Base-by-base conservation (phyloP, 1,140 invertebrate species). In the Hyles vespertilio region DNA sequence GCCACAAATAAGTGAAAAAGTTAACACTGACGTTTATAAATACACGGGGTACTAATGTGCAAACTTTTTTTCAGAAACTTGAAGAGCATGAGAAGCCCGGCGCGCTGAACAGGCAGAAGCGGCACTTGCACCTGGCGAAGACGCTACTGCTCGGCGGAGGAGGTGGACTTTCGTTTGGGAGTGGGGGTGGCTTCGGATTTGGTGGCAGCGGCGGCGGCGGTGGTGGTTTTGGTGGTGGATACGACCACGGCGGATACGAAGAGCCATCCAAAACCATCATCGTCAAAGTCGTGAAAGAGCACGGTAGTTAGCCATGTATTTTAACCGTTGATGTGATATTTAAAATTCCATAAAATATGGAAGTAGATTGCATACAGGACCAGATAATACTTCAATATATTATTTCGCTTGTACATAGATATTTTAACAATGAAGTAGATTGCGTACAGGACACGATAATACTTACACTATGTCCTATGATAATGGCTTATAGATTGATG, bases 11-110 rank as follows among this genome's bases (percentile, higher is more conserved):
- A 8, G 36, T 5, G 8, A 40, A 40, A 40, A 40, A 40, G 22
- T 22, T 22, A 40, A 40, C 36, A 32, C 7, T 50, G n/a, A 32
- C 48, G 48, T 50, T 51, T 3, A 50, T 5, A n/a, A 34, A 51
- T 51, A 51, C 32, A 44, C 11, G 33, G 3, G 3, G 6, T 32
- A 12, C 10, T 11, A 54, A 43, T 22, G 22, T 5, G n/a, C 3
- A 11, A 10, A 48, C 59, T 57, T 58, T 53, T 52, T 62, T 69
- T 12, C 66, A 87, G 84, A 85, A 82, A 77, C 63, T 84, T 49
- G 81, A 87, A 77, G 82, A 87, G 46, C 79, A 85, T 67, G 70
- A 72, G 12, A 56, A 57, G 33, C 50, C 57, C 5, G 53, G 45
- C n/a, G 1, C 58, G 53, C 7, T 57, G 51, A 79, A 80, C 50